Percentiles rank a stretch among this genome's conserved stretches.
Evolutionary conservation across 2,113 vertebrate species (phyloP).

Genomic region (Fulica atra): DNA sequence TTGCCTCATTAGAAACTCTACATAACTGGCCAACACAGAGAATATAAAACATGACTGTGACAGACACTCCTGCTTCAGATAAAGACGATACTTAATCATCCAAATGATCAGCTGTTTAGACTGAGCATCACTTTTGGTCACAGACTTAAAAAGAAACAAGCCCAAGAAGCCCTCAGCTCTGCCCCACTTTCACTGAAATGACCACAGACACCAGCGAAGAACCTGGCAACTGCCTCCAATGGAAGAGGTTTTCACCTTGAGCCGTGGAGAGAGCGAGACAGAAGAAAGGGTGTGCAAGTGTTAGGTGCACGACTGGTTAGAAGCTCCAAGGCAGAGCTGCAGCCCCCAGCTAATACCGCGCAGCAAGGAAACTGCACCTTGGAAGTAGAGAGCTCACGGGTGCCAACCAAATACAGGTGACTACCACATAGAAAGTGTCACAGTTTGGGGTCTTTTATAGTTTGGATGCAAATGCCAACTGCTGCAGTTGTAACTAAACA

Average conservation of each 20-base stretch:
- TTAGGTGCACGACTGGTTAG: rapidly evolving
- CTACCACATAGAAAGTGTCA: not conserved
- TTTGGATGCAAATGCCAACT: not conserved
- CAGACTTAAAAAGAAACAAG: not conserved
- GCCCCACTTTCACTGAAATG: not conserved
- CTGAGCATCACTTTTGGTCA: not conserved
- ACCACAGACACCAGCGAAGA: not conserved
- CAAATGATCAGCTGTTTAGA: not conserved
- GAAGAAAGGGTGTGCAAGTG: not conserved
- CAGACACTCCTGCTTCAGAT: not conserved
- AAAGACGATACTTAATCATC: not conserved
- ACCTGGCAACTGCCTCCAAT: not conserved
- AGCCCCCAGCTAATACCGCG: rapidly evolving
- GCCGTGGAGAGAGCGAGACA: not conserved
- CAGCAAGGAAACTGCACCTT: not conserved
- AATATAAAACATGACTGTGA: not conserved
- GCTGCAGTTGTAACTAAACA: not conserved
- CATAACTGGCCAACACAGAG: not conserved
- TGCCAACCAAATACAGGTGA: not conserved
- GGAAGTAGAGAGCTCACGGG: not conserved
- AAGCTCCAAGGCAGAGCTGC: not conserved
- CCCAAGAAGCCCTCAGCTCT: not conserved
- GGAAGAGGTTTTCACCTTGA: not conserved
- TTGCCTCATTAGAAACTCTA: not conserved
- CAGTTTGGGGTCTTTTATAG: not conserved